These are phyloP conservation scores for Drosophila neoperkinsi DNA, from an alignment of 2,888 invertebrate genomes.

Conservation along the genomic window DNA sequence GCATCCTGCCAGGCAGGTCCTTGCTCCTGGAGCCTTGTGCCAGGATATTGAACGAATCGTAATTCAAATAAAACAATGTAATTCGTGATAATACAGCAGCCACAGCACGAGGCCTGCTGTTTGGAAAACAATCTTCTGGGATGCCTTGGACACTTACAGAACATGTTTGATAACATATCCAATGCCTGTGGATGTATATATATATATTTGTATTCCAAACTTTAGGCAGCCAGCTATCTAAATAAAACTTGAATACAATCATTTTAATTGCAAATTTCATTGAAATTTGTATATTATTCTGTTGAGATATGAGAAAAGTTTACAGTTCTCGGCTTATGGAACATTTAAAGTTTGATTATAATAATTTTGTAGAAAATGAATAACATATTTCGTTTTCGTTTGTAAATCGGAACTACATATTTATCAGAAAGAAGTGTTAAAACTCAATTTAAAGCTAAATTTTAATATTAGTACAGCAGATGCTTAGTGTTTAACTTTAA, in stretches of 20 bases:
- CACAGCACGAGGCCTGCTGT: conserved; percentile 26
- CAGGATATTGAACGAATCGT: conserved; percentile 64
- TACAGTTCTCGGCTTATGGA: background rate
- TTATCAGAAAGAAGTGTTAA: background rate
- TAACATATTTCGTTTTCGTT: background rate
- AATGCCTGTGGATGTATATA: conserved; percentile 3
- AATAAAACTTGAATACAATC: conserved; percentile 13
- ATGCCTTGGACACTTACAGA: conserved; percentile 19
- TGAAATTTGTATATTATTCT: conserved; percentile 23
- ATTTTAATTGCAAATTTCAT: conserved; percentile 23
- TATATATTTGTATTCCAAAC: background rate
- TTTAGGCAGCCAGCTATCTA: background rate
- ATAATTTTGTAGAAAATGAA: no score
- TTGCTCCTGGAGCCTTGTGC: conserved; percentile 19
- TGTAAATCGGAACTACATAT: background rate
- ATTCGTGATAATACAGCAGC: conserved; percentile 41
- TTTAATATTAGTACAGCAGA: background rate
- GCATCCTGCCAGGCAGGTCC: conserved; percentile 8
- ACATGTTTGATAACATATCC: conserved; percentile 7
- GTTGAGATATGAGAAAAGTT: background rate
- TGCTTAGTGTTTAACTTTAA: background rate
- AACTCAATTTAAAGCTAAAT: background rate
- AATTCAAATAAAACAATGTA: conserved; percentile 81
- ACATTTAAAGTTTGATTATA: background rate
- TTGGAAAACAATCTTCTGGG: conserved; percentile 5